Percentiles rank a stretch among this genome's conserved stretches.
phyloP scores from a whole-genome alignment of 2,113 vertebrate genomes.

The Epinephelus moara region DNA sequence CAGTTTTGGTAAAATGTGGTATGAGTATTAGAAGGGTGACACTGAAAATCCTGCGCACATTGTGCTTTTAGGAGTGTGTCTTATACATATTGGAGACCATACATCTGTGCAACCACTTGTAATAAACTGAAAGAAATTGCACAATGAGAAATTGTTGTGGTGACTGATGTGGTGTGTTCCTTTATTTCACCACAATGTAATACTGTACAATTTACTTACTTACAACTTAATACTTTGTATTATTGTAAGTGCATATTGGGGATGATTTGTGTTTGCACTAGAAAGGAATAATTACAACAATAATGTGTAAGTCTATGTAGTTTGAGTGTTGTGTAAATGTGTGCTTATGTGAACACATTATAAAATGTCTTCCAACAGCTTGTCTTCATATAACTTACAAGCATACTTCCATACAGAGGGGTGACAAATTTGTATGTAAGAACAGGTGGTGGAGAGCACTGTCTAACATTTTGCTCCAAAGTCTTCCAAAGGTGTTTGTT shows the following conservation, averaged over 20 bases:
- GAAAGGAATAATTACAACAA: not conserved
- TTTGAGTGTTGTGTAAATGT: not conserved
- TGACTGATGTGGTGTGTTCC: not conserved
- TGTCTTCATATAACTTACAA: not conserved
- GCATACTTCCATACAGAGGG: not conserved
- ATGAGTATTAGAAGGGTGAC: not conserved
- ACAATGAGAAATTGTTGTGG: not conserved
- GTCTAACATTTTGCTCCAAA: not conserved
- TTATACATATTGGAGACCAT: not conserved
- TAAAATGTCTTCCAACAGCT: not conserved
- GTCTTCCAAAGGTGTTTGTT: not conserved
- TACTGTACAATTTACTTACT: not conserved
- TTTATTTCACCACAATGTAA: not conserved
- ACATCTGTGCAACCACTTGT: not conserved
- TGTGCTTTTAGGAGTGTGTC: no score
- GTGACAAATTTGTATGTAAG: not conserved
- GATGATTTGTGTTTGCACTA: not conserved
- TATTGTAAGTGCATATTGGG: not conserved
- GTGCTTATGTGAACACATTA: not conserved
- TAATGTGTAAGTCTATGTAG: not conserved
- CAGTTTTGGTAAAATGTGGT: not conserved
- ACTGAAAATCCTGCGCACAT: not conserved
- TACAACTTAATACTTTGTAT: not conserved
- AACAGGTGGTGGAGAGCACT: not conserved
- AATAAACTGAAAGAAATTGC: not conserved